phyloP scores from a whole-genome alignment of 2,888 invertebrate species.

The Rugalucina vietnamica region DNA sequence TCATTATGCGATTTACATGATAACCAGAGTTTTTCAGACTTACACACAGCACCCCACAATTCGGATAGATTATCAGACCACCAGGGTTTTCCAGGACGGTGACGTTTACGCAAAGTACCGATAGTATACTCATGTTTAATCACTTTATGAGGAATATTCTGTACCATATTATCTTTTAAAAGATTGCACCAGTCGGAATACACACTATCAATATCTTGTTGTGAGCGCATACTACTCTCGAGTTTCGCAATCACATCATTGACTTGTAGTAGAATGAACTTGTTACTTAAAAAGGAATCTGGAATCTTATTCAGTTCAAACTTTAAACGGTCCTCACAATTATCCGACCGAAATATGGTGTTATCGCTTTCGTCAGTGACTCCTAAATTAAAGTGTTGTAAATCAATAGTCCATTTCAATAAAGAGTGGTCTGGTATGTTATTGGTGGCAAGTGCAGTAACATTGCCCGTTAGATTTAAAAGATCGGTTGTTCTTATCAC shows the following conservation, averaged over 20 bases:
- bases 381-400: too few species aligned
- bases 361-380: too few species aligned
- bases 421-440: too few species aligned
- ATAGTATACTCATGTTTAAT: not conserved
- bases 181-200: conserved; percentile 25
- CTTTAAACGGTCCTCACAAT: not conserved
- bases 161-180: conserved; percentile 18
- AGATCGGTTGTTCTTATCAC: not conserved
- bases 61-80: not conserved
- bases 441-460: too few species aligned
- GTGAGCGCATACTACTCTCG: not conserved
- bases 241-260: not conserved
- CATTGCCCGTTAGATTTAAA: too few species aligned
- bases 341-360: not conserved
- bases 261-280: not conserved
- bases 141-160: conserved; percentile 11
- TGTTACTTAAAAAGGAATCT: not conserved
- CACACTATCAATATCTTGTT: conserved; percentile 14
- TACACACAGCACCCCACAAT: not conserved
- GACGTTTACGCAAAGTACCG: not conserved
- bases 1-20: too few species aligned
- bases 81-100: conserved; percentile 1
- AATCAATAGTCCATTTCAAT: too few species aligned
- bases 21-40: not conserved
- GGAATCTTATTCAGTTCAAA: not conserved